Evolutionary conservation across 2,113 vertebrate species (phyloP), one percentile per base, ranked within the genome.

Genomic region (Periophthalmodon schlosseri): DNA sequence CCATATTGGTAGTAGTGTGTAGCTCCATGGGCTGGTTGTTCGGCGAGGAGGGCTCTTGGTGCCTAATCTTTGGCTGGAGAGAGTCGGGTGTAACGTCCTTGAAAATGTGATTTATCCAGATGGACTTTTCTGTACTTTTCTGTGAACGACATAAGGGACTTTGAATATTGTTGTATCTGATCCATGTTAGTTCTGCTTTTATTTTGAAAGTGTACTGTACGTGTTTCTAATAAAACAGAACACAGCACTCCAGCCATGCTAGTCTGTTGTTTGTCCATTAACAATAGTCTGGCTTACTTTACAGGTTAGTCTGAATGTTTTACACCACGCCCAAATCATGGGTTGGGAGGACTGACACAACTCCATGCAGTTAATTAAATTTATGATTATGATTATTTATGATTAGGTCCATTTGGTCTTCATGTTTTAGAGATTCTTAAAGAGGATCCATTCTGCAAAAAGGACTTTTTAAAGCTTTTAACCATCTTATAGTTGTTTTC

Each of bases 161-260:
- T 91, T 92, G 90, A 92, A 92, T 90, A 93, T 93, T 92, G 91
- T 91, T 93, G 91, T 94, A 93, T 91, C 87, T 93, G 92, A 92
- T 89, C 93, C 93, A 94, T 94, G 93, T 93, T 93, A 94, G 94
- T 94, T 95, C 91, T 91, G 88, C 87, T 93, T 92, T 94, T 94
- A 91, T 93, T 93, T 94, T 94, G 92, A 77, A 93, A 93, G 88
- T 94, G 93, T 94, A 95, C 93, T 94, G 94, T 94, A 94, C 94
- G 94, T 94, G 93, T 95, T 95, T 94, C 89, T 94, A 95, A 94
- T 95, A 95, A 95, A 95, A 94, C 87, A 91, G 92, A 93, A 91
- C 85, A 82, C 84, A 92, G 93, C 69, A 86, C 79, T 70, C 4
- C 60, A 39, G 81, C 57, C 49, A 65, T 9, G 39, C 8, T 10